Evolutionary conservation across 2,113 vertebrate genomes (phyloP).

Genomic region (Cochlearius cochlearius): DNA sequence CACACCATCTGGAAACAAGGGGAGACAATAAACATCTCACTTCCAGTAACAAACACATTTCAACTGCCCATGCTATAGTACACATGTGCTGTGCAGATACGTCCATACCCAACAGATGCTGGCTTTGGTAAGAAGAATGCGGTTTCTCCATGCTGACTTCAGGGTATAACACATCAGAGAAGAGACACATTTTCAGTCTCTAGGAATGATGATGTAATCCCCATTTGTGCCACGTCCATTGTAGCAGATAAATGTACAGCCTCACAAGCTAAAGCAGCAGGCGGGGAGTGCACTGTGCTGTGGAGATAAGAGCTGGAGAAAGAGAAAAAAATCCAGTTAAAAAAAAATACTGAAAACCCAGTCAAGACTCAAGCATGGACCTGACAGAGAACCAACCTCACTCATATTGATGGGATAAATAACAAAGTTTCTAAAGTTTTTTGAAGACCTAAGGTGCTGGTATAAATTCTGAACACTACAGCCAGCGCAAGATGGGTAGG

Average conservation of each 20-base stretch:
- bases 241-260: conserved; percentile 18
- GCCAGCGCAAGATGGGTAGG: rapidly evolving
- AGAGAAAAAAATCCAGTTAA: background rate
- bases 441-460: background rate
- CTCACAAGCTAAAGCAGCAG: background rate
- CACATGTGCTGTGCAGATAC: rapidly evolving
- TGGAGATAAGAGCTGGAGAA: background rate
- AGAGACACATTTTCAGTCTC: conserved; percentile 9
- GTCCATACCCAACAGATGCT: background rate
- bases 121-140: background rate
- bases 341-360: background rate
- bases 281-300: background rate
- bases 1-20: background rate
- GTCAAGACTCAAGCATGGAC: background rate
- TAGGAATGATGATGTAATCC: background rate
- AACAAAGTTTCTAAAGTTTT: background rate
- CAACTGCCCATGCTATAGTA: background rate
- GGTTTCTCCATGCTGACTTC: background rate
- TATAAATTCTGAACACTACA: background rate
- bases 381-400: background rate
- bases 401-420: background rate
- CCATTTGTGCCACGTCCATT: background rate
- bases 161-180: background rate
- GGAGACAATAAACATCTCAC: background rate
- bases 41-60: background rate